Conservation (phyloP, 2,113 vertebrate species). For the Bostrychus sinensis region DNA sequence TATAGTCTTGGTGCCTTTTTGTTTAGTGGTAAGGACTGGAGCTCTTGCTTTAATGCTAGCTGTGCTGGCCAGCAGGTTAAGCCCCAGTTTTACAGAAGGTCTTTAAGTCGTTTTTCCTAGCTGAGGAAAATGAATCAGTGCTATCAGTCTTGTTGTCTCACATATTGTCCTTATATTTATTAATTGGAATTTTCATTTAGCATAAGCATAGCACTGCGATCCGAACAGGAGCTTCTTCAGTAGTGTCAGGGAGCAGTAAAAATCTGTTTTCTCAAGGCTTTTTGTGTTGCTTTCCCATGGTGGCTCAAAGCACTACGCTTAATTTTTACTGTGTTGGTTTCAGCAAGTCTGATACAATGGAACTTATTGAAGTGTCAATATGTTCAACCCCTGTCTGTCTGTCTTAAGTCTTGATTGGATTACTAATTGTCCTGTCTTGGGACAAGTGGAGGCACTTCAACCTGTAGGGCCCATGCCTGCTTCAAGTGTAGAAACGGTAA, state of each 20-base stretch:
- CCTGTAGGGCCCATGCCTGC: slow-evolving; percentile 30
- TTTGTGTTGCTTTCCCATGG: slow-evolving; percentile 19
- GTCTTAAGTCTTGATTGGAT: slow-evolving; percentile 47
- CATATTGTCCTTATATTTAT: slow-evolving; percentile 44
- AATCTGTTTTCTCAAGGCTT: slow-evolving; percentile 27
- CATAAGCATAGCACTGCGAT: slow-evolving; percentile 24
- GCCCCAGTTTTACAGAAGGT: slow-evolving; percentile 17
- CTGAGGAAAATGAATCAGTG: slow-evolving; percentile 20
- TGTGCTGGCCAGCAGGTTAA: slow-evolving; percentile 36
- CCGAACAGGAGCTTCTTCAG: slow-evolving; percentile 29
- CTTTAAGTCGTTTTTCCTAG: not conserved
- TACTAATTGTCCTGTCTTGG: slow-evolving; percentile 39
- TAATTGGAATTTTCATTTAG: slow-evolving; percentile 42
- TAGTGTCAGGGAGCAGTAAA: slow-evolving; percentile 18
- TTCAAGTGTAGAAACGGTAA: slow-evolving; percentile 39
- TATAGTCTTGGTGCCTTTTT: slow-evolving; percentile 55
- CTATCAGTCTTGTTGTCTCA: slow-evolving; percentile 22
- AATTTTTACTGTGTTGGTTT: slow-evolving; percentile 33
- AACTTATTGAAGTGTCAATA: slow-evolving; percentile 46
- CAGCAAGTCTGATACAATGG: slow-evolving; percentile 37
- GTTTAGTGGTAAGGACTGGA: slow-evolving; percentile 29
- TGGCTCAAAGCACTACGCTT: slow-evolving; percentile 24
- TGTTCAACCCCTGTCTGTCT: slow-evolving; percentile 30
- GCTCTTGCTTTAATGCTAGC: slow-evolving; percentile 27
- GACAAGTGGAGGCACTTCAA: slow-evolving; percentile 33